A percentile compares a stretch with the other conserved stretches of the same genome.
Evolutionary conservation across 2,888 invertebrate genomes (phyloP).

Genomic region (Lutraria lutraria): DNA sequence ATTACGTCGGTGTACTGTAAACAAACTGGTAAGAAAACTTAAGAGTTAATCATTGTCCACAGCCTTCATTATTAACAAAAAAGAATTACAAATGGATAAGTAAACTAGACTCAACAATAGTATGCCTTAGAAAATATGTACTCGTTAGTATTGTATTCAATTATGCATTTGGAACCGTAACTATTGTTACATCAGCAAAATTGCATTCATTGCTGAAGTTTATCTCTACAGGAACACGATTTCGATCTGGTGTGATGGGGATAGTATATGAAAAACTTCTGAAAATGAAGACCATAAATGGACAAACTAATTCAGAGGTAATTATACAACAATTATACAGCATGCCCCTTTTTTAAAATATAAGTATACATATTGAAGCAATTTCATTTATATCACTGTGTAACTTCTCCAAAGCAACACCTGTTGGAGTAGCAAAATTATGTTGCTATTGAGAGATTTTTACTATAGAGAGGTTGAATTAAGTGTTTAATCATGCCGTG

Average conservation of each 20-base stretch:
- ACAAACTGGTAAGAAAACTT: slow-evolving; percentile 66
- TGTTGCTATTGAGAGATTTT: no score
- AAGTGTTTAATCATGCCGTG: no score
- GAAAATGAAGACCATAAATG: slow-evolving; percentile 55
- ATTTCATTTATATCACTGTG: neutral
- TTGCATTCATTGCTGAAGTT: neutral
- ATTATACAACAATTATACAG: neutral
- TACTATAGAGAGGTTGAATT: no score
- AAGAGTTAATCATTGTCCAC: neutral
- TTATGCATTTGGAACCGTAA: no score
- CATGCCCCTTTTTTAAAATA: neutral
- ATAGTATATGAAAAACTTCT: slow-evolving; percentile 70
- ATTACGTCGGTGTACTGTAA: slow-evolving; percentile 63
- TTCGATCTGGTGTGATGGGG: slow-evolving; percentile 67
- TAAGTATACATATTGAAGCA: no score
- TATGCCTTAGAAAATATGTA: no score
- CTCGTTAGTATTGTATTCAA: no score
- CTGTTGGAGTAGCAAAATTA: neutral
- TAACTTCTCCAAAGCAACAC: neutral
- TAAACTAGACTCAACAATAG: no score
- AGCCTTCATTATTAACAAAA: no score
- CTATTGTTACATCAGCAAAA: no score
- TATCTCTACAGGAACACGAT: slow-evolving; percentile 57
- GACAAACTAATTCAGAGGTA: slow-evolving; percentile 69
- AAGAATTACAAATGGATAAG: no score